Evolutionary conservation across 2,888 invertebrate genomes (phyloP), one percentile per base, ranked within the genome.

Genomic region (Pyrrhia umbra): DNA sequence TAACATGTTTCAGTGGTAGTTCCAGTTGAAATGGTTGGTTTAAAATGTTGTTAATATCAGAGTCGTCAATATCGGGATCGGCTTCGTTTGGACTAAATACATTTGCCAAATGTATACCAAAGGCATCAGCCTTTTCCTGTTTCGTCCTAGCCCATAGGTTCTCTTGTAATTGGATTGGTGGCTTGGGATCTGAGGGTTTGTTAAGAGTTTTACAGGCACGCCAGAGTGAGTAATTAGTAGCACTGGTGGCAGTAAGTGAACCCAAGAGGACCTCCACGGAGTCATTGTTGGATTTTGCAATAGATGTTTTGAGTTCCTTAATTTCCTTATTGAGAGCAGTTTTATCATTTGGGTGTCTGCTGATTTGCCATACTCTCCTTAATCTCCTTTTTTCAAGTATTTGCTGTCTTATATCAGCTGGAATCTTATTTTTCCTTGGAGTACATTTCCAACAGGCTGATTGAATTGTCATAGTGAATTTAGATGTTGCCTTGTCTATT

Each of bases 281-380:
- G 1, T 15, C 39, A 39, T 6, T 8, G 8, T n/a, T 8, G 16
- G 15, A 16, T 2, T 15, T 16, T n/a, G 5, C 8, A 6, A 8
- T 39, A 6, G 39, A 6, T 20, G 6, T 15, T 20, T 51, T 10
- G 42, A 15, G 0, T 0, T 42, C 27, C 10, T 42, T 15, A 42
- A 27, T 16, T 42, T 15, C 2, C 16, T 27, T 52, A 6, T 52
- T 43, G 18, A 42, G n/a, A 13, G 43, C 47, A 0, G 54, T 30
- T 15, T 62, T 62, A 25, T 70, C 59, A 5, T 8, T 2, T 0
- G 16, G 18, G 10, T 45, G 52, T 18, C 73, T 43, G 10, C 16
- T 55, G 0, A 13, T 45, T 45, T 40, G 75, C 75, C 77, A 76
- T 5, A 75, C 40, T 30, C 73, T 39, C 0, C 76, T 40, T 10